These are phyloP conservation scores for Drosophila eugracilis DNA, from an alignment of 1,140 invertebrate genomes.

Conservation along the genomic window DNA sequence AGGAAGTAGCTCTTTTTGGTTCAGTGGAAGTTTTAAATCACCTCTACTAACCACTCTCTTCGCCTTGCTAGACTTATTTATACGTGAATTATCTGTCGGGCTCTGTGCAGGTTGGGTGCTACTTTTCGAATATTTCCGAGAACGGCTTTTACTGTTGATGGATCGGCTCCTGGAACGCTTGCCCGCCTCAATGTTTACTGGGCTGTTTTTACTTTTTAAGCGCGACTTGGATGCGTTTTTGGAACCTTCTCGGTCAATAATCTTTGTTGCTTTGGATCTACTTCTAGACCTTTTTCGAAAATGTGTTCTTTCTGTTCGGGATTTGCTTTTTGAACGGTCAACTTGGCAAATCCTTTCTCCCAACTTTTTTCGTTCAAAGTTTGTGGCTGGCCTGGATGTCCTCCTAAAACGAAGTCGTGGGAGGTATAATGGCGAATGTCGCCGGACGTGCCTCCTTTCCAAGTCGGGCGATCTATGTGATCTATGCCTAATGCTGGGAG, in stretches of 20 bases:
- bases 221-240: not conserved
- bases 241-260: not conserved
- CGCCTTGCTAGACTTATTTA: not conserved
- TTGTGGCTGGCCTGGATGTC: not conserved
- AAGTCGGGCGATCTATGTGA: not conserved
- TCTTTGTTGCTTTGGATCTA: not conserved
- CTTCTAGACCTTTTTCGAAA: constrained; percentile 1
- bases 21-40: not conserved
- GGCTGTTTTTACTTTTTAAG: not conserved
- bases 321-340: not conserved
- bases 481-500: not conserved
- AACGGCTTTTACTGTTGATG: too few relatives aligned
- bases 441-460: too few relatives aligned
- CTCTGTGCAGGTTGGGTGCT: not conserved
- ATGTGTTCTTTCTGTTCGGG: not conserved
- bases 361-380: too few relatives aligned
- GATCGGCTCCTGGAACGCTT: not conserved
- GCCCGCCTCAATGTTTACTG: not conserved
- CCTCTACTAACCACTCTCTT: too few relatives aligned
- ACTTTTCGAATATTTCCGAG: not conserved
- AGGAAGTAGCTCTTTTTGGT: not conserved
- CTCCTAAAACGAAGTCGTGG: not conserved
- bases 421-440: not conserved
- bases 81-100: not conserved
- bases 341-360: not conserved